Percentiles rank a stretch among this genome's conserved stretches.
Evolutionary conservation across 2,888 invertebrate genomes (phyloP).

Genomic region (Pilophorus perplexus): DNA sequence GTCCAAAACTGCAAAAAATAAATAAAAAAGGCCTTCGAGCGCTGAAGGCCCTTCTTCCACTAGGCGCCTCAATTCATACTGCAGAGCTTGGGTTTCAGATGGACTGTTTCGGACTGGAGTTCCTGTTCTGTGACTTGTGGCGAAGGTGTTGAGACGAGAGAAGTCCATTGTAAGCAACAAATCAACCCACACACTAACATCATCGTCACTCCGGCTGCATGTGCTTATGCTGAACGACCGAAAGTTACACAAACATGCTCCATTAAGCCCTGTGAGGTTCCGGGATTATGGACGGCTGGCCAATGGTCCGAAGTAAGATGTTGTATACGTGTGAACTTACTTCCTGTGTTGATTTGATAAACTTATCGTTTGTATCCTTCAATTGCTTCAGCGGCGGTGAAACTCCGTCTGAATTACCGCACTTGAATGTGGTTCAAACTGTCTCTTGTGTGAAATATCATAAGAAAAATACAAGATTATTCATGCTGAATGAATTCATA

Average conservation of each 20-base stretch:
- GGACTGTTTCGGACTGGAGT: slow-evolving; percentile 68
- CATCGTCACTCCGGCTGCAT: slow-evolving; percentile 4
- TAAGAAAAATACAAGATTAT: no score
- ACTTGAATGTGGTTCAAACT: no score
- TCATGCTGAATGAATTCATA: no score
- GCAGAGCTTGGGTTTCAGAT: slow-evolving; percentile 27
- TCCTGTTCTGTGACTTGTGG: slow-evolving; percentile 89
- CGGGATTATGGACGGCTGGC: slow-evolving; percentile 13
- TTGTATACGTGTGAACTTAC: no score
- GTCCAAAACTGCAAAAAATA: no score
- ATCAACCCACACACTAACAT: slow-evolving; percentile 9
- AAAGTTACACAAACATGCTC: slow-evolving; percentile 8
- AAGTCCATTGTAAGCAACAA: slow-evolving; percentile 73
- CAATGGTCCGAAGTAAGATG: slow-evolving; percentile 34
- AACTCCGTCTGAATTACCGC: no score
- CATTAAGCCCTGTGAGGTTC: slow-evolving; percentile 19
- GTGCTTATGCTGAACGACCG: neutral
- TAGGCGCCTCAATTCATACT: no score
- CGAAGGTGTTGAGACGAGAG: slow-evolving; percentile 75
- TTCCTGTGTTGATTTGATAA: neutral
- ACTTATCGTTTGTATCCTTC: neutral
- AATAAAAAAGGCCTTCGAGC: no score
- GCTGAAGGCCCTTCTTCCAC: no score
- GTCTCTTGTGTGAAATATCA: no score
- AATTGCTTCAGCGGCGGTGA: no score